Evolutionary conservation across 2,888 invertebrate species (phyloP).

Genomic region (Eupithecia insigniata): DNA sequence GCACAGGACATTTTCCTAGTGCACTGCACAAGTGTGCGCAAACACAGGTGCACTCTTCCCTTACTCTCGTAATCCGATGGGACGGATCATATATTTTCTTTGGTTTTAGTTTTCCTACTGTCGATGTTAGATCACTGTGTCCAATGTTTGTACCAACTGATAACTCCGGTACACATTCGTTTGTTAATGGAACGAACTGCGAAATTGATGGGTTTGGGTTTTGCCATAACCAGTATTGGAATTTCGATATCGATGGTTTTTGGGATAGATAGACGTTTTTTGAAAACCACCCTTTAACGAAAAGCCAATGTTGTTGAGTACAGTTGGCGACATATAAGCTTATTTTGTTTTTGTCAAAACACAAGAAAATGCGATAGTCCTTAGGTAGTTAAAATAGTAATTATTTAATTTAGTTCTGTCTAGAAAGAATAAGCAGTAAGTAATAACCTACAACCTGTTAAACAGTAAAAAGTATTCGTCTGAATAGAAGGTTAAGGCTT

Average conservation of each 20-base stretch:
- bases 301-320: background rate
- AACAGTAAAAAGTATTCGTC: background rate
- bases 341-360: too few species aligned
- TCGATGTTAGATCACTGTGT: background rate
- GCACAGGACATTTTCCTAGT: too few species aligned
- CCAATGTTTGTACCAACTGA: slow-evolving; percentile 39
- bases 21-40: background rate
- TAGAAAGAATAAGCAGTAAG: background rate
- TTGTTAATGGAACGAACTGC: slow-evolving; percentile 44
- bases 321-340: too few species aligned
- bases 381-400: background rate
- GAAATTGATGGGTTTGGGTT: slow-evolving; percentile 40
- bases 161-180: slow-evolving; percentile 44
- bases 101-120: background rate
- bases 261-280: background rate
- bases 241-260: background rate
- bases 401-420: background rate
- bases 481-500: background rate
- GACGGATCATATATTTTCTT: too few species aligned
- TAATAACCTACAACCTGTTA: background rate
- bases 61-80: background rate
- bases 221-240: slow-evolving; percentile 36
- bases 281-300: background rate
- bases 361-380: too few species aligned
- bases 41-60: background rate